These are phyloP conservation scores for Chloroceryle inda DNA, from an alignment of 2,797 vertebrate species.

Conservation along the genomic window DNA sequence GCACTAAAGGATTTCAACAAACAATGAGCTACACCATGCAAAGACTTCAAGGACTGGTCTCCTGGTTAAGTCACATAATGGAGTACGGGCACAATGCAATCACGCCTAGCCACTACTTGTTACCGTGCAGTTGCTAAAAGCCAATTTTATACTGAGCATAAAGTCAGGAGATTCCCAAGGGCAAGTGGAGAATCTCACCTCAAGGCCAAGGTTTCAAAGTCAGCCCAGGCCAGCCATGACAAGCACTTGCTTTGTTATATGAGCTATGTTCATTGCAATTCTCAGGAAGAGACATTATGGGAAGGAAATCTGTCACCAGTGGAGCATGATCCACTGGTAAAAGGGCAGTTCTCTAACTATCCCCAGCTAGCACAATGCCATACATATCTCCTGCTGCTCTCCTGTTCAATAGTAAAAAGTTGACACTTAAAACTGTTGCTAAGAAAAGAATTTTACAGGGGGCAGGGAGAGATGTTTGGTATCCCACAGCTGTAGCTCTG, in stretches of 20 bases:
- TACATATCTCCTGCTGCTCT: neutral
- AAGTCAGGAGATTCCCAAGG: neutral
- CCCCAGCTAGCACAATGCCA: neutral
- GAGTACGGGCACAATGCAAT: neutral
- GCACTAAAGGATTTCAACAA: neutral
- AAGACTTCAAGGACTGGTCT: neutral
- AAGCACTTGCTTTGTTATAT: neutral
- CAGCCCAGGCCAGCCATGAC: neutral
- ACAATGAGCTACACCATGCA: fast-evolving
- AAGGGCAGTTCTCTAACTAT: neutral
- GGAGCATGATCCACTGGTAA: neutral
- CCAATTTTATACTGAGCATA: neutral
- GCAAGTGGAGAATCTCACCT: neutral
- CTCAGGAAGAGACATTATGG: conserved; percentile 21
- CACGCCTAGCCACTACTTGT: neutral
- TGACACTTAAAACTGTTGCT: neutral
- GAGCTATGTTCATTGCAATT: neutral
- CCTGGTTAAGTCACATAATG: neutral
- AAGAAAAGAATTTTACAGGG: neutral
- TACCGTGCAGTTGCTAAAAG: neutral
- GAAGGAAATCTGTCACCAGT: conserved; percentile 24
- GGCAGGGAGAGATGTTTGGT: neutral
- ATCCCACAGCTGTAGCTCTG: neutral
- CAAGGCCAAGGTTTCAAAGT: neutral
- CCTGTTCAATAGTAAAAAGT: neutral